Conservation (phyloP, 2,113 vertebrate species). For the Thermophis baileyi region DNA sequence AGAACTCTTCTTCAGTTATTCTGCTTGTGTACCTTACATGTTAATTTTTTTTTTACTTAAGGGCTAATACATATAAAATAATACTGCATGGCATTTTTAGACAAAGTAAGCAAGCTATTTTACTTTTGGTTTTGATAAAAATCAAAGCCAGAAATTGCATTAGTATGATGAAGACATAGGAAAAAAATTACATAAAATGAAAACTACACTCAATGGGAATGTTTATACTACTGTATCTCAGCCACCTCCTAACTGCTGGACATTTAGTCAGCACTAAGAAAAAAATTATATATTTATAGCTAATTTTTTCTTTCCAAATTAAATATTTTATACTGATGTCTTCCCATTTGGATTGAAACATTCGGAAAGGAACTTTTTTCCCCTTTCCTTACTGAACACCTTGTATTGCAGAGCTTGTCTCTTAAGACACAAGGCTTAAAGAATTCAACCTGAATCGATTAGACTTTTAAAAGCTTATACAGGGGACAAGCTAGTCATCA, state of each 20-base stretch:
- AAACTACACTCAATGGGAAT: not conserved
- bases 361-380: not conserved
- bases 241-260: not conserved
- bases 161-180: not conserved
- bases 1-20: not conserved
- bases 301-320: not conserved
- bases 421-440: not conserved
- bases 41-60: not conserved
- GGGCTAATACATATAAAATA: not conserved
- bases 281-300: not conserved
- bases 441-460: not conserved
- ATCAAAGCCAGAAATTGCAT: not conserved
- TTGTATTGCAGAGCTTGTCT: not conserved
- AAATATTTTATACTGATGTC: not conserved
- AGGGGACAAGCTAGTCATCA: constrained; percentile 42
- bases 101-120: not conserved
- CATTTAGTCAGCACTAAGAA: not conserved
- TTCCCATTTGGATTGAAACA: not conserved
- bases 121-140: not conserved
- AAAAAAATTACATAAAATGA: not conserved
- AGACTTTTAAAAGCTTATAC: not conserved
- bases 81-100: not conserved
- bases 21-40: not conserved
- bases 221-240: not conserved
- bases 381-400: not conserved